Base-by-base conservation (phyloP, 2,797 vertebrate genomes). In the Odontamblyopus lacepedii region DNA sequence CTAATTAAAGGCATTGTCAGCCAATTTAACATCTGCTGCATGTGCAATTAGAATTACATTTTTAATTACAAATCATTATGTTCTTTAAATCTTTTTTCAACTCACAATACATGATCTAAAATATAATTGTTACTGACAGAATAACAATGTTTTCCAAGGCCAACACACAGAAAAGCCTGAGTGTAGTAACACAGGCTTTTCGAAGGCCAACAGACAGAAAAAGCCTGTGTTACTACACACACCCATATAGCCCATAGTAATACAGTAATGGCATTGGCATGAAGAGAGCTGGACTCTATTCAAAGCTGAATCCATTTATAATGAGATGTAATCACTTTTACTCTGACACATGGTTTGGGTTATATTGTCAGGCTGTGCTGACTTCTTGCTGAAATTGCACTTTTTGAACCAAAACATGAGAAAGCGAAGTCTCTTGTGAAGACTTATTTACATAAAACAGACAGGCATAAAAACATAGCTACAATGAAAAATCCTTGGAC, bases 401-500 rank as follows among this genome's bases (percentile, higher is more conserved):
- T 48, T 84, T 90, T 79, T 81, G 41, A 59, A 80, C 76, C 73
- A 77, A 88, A 90, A 81, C 53, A n/a, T 6, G 5, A 74, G 78
- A 73, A 68, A 53, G 77, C 75, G 62, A 72, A 84, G 57, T 19
- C 60, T 81, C 71, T 55, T 82, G 64, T 78, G 61, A 87, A 85
- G 68, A 56, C 76, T 83, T 72, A 86, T 90, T 86, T 79, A 57
- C 88, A 89, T 91, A 87, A 89, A 86, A 80, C 80, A 90, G 79
- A 85, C 82, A 78, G 73, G 74, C 78, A 81, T 86, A 35, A 75
- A 81, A 81, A 60, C 71, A 63, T 53, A 55, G 53, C 71, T 38
- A 70, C 51, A 6, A 2, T 35, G 4, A 51, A 81, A 72, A 71
- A 79, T 85, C 44, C 38, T 81, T 30, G 57, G 13, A 60, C 57